phyloP scores from a whole-genome alignment of 2,797 vertebrate genomes.

The Lates japonicus region DNA sequence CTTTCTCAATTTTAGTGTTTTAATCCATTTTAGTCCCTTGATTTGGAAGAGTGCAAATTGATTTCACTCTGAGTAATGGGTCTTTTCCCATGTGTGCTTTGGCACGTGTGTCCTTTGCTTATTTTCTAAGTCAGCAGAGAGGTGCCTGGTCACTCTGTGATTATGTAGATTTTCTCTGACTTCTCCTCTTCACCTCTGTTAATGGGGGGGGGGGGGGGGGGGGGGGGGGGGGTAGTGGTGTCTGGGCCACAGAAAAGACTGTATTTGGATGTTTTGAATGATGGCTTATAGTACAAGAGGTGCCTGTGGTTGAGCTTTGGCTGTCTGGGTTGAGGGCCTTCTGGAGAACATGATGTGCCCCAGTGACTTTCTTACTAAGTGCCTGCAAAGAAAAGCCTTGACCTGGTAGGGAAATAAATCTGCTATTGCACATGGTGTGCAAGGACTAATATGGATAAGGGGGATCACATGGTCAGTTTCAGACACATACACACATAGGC shows the following conservation, averaged over 20 bases:
- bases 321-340: slow-evolving; percentile 44
- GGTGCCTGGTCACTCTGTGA: slow-evolving; percentile 81
- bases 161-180: slow-evolving; percentile 72
- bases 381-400: slow-evolving; percentile 36
- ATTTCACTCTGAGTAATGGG: slow-evolving; percentile 78
- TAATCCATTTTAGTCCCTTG: slow-evolving; percentile 28
- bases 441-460: slow-evolving; percentile 31
- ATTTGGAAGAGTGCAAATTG: slow-evolving; percentile 64
- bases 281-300: slow-evolving; percentile 53
- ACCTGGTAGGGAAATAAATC: slow-evolving; percentile 42
- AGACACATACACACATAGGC: slow-evolving; percentile 41
- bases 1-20: slow-evolving; percentile 16
- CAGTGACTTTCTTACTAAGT: slow-evolving; percentile 33
- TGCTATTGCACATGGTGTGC: slow-evolving; percentile 15
- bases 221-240: slow-evolving; percentile 83
- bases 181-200: slow-evolving; percentile 51
- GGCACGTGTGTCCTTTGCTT: slow-evolving; percentile 75
- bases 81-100: slow-evolving; percentile 85
- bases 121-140: slow-evolving; percentile 86
- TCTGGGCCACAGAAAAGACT: slow-evolving; percentile 81
- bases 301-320: slow-evolving; percentile 48
- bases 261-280: slow-evolving; percentile 73
- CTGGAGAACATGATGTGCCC: slow-evolving; percentile 50
- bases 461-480: slow-evolving; percentile 51
- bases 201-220: slow-evolving; percentile 79